Evolutionary conservation across 2,888 invertebrate species (phyloP).

Genomic region (Melolontha melolontha): DNA sequence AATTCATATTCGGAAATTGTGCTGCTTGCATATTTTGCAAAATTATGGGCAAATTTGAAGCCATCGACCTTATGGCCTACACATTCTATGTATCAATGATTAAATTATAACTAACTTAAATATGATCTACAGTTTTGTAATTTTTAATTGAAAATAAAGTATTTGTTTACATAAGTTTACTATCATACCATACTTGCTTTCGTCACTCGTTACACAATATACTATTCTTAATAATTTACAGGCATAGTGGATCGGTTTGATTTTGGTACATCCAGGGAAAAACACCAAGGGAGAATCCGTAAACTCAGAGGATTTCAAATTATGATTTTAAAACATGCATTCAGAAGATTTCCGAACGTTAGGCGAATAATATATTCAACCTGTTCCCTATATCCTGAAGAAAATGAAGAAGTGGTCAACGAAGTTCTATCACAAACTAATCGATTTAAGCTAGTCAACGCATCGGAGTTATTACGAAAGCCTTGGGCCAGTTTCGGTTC

Average conservation of each 20-base stretch:
- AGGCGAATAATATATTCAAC: slow-evolving; percentile 95
- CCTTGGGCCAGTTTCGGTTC: slow-evolving; percentile 80
- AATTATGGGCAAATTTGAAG: too few species aligned
- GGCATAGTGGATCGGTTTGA: slow-evolving; percentile 73
- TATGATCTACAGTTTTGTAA: too few species aligned
- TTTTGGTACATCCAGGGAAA: slow-evolving; percentile 52
- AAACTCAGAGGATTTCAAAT: slow-evolving; percentile 84
- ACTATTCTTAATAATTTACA: slow-evolving; percentile 53
- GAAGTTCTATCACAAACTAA: slow-evolving; percentile 73
- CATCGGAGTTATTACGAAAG: slow-evolving; percentile 71
- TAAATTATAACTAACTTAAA: too few species aligned
- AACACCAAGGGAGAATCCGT: slow-evolving; percentile 67
- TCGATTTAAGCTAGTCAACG: slow-evolving; percentile 74
- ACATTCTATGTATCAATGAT: too few species aligned
- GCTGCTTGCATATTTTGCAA: too few species aligned
- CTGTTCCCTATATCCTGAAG: slow-evolving; percentile 89
- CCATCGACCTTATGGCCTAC: too few species aligned
- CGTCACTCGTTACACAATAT: too few species aligned
- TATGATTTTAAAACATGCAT: slow-evolving; percentile 86
- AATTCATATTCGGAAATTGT: too few species aligned
- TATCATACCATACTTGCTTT: too few species aligned
- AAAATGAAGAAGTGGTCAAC: slow-evolving; percentile 92
- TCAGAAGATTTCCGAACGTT: slow-evolving; percentile 84
- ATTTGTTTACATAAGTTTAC: too few species aligned
- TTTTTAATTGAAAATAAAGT: too few species aligned